Evolutionary conservation across 2,797 vertebrate genomes (phyloP).

Genomic region (Botia kubotai): DNA sequence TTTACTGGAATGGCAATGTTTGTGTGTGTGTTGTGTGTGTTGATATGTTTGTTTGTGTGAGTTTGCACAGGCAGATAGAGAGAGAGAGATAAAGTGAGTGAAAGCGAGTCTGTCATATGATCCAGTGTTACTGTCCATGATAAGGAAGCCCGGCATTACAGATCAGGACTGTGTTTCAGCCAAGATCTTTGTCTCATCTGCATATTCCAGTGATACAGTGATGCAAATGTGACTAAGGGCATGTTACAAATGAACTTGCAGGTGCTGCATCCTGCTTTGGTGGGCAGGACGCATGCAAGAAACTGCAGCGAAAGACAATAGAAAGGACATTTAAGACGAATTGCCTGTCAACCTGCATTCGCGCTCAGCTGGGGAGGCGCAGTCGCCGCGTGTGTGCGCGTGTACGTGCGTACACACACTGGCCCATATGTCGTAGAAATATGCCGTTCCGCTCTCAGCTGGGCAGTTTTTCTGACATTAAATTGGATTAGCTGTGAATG

Average conservation of each 20-base stretch:
- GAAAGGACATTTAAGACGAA: constrained; percentile 29
- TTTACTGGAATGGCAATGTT: not conserved
- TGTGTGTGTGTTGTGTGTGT: constrained; percentile 10
- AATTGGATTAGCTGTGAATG: constrained; percentile 66
- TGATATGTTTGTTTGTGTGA: constrained; percentile 1
- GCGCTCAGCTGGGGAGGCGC: constrained; percentile 36
- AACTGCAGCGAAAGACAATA: constrained; percentile 62
- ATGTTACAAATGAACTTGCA: not conserved
- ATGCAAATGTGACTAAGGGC: not conserved
- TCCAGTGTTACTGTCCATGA: constrained; percentile 11
- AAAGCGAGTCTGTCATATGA: constrained; percentile 36
- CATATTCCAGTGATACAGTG: constrained; percentile 9
- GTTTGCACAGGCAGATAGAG: constrained; percentile 23
- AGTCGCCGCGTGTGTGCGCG: constrained; percentile 5
- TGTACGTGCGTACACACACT: constrained; percentile 29
- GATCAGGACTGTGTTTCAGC: constrained; percentile 16
- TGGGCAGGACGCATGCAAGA: constrained; percentile 15
- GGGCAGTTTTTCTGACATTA: constrained; percentile 62
- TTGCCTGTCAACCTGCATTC: constrained; percentile 37
- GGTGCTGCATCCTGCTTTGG: constrained; percentile 49
- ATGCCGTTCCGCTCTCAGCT: constrained; percentile 52
- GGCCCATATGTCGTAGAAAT: constrained; percentile 53
- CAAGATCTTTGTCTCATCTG: constrained; percentile 16
- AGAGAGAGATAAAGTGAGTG: constrained; percentile 21
- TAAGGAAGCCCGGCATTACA: constrained; percentile 10